These are phyloP conservation scores for Entomobrya multifasciata DNA, from an alignment of 2,888 invertebrate species.

Conservation along the genomic window DNA sequence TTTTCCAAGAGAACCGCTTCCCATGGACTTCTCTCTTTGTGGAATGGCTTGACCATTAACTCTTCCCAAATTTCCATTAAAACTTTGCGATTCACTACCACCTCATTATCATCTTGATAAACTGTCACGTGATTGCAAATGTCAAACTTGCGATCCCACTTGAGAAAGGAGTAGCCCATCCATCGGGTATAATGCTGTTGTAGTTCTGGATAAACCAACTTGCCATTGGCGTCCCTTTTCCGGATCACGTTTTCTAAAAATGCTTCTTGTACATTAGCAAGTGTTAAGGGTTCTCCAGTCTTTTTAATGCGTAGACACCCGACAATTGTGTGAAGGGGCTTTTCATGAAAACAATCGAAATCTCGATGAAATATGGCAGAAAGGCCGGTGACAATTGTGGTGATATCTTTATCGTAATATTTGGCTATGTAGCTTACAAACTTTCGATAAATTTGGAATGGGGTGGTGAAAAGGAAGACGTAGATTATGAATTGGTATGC, in stretches of 20 bases:
- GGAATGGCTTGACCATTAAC: slow-evolving; percentile 39
- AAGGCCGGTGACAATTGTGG: slow-evolving; percentile 15
- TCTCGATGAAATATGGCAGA: slow-evolving; percentile 47
- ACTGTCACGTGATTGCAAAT: slow-evolving; percentile 43
- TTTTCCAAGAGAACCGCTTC: slow-evolving; percentile 34
- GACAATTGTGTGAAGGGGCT: slow-evolving; percentile 39
- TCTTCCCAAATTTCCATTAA: slow-evolving; percentile 38
- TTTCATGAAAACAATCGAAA: not conserved
- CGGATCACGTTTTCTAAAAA: slow-evolving; percentile 6
- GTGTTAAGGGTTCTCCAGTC: not conserved
- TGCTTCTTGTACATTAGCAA: not conserved
- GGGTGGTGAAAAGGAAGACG: slow-evolving; percentile 18
- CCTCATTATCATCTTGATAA: not conserved
- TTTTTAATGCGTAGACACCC: slow-evolving; percentile 25
- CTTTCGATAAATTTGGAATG: slow-evolving; percentile 46
- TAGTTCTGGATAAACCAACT: slow-evolving; percentile 54
- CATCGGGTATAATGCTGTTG: slow-evolving; percentile 34
- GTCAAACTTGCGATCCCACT: slow-evolving; percentile 45
- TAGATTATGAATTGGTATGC: not conserved
- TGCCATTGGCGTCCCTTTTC: too few species aligned
- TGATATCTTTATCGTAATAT: not conserved
- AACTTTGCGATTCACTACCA: not conserved
- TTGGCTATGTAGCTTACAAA: not conserved
- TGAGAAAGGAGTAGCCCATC: slow-evolving; percentile 61
- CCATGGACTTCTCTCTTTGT: slow-evolving; percentile 46